These are phyloP conservation scores for Archivesica marissinica DNA, from an alignment of 1,140 invertebrate species.

Conservation along the genomic window DNA sequence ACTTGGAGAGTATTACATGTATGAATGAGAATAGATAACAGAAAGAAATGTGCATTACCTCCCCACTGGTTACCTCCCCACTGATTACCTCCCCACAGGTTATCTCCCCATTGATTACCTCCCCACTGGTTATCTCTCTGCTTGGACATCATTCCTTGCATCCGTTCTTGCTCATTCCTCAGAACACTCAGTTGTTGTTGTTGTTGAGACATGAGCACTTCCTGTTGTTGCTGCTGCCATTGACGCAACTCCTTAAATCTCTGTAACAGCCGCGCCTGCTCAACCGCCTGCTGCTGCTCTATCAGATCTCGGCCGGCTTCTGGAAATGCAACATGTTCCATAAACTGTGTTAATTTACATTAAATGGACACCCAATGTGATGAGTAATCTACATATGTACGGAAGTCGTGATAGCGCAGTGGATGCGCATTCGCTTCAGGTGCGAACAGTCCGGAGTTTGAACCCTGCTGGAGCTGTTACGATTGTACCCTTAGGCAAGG, in stretches of 20 bases:
- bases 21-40: no score
- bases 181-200: constrained; percentile 76
- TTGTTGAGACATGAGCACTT: constrained; percentile 80
- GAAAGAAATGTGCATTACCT: no score
- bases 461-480: no score
- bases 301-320: constrained; percentile 69
- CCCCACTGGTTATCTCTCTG: constrained; percentile 73
- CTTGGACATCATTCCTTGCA: constrained; percentile 76
- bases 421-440: no score
- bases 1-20: no score
- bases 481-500: no score
- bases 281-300: constrained; percentile 76
- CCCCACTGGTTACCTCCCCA: constrained; percentile 65
- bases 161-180: constrained; percentile 74
- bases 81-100: constrained; percentile 70
- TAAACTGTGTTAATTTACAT: no score
- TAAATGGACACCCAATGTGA: no score
- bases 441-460: no score
- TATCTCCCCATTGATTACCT: constrained; percentile 44
- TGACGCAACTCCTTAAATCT: constrained; percentile 79
- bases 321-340: no score
- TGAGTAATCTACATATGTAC: no score
- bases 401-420: no score
- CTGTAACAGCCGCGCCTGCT: constrained; percentile 77
- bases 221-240: constrained; percentile 80